Evolutionary conservation across 2,797 vertebrate species (phyloP).

Genomic region (Lerista edwardsae): DNA sequence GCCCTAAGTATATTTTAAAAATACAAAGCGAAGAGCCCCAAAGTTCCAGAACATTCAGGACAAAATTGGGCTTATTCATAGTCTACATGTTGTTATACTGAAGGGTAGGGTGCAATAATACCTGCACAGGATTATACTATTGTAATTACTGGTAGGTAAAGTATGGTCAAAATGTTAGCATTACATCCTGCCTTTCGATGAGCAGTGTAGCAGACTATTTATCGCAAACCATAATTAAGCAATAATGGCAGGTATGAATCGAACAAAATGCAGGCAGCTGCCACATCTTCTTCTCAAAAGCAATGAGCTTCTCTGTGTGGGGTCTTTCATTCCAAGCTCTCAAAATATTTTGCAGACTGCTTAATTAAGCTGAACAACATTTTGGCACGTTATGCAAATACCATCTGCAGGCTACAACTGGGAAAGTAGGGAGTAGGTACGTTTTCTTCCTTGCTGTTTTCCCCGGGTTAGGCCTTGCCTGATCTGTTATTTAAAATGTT

Average conservation of each 20-base stretch:
- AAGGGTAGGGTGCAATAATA: neutral
- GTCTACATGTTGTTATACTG: neutral
- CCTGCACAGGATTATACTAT: neutral
- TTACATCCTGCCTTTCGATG: fast-evolving
- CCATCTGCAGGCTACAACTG: neutral
- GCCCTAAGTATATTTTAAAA: neutral
- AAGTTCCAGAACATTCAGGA: neutral
- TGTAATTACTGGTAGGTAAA: neutral
- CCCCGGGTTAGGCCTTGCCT: neutral
- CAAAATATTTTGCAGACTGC: constrained; percentile 30
- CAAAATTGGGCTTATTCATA: neutral
- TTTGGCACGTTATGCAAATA: neutral
- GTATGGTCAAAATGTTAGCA: neutral
- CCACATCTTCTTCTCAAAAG: neutral
- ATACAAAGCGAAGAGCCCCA: neutral
- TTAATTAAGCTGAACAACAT: constrained; percentile 25
- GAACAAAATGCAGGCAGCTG: neutral
- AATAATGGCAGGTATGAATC: neutral
- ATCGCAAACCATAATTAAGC: neutral
- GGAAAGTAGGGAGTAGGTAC: constrained; percentile 6
- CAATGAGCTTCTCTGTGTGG: constrained; percentile 1
- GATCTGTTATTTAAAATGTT: too few relatives aligned
- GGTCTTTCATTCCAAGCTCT: neutral
- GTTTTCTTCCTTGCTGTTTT: neutral
- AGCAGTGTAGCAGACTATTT: neutral